Conservation (phyloP, 1,140 invertebrate genomes). For the Philaenus spumarius region DNA sequence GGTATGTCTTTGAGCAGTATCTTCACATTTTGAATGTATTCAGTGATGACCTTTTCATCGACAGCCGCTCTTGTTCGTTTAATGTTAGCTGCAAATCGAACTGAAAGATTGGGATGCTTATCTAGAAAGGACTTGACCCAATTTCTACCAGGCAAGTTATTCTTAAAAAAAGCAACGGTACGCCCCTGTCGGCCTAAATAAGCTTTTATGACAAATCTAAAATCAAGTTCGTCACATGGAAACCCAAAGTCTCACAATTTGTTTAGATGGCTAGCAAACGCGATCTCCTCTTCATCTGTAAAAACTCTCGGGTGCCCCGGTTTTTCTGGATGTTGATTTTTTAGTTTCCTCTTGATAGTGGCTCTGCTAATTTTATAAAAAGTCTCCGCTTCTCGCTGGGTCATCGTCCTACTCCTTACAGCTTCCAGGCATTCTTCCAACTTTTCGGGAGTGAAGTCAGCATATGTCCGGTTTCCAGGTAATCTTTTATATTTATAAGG, state of each 20-base stretch:
- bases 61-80: too few species aligned
- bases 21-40: constrained; percentile 36
- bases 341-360: too few species aligned
- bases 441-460: constrained; percentile 20
- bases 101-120: constrained; percentile 26
- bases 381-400: constrained; percentile 15
- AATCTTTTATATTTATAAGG: constrained; percentile 3
- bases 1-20: too few species aligned
- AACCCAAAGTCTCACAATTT: constrained; percentile 15
- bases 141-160: constrained; percentile 36
- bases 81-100: constrained; percentile 30
- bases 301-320: neutral
- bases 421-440: too few species aligned
- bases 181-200: too few species aligned
- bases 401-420: constrained; percentile 11
- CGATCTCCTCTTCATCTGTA: too few species aligned
- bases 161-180: constrained; percentile 24
- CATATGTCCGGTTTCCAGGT: constrained; percentile 17
- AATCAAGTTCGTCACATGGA: constrained; percentile 3
- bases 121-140: constrained; percentile 33
- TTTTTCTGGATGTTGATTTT: constrained; percentile 14
- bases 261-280: too few species aligned
- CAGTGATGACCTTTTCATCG: too few species aligned
- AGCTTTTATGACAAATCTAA: too few species aligned
- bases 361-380: constrained; percentile 11